Base-by-base conservation (phyloP, 2,113 vertebrate genomes). In the Paedocypris sp. region DNA sequence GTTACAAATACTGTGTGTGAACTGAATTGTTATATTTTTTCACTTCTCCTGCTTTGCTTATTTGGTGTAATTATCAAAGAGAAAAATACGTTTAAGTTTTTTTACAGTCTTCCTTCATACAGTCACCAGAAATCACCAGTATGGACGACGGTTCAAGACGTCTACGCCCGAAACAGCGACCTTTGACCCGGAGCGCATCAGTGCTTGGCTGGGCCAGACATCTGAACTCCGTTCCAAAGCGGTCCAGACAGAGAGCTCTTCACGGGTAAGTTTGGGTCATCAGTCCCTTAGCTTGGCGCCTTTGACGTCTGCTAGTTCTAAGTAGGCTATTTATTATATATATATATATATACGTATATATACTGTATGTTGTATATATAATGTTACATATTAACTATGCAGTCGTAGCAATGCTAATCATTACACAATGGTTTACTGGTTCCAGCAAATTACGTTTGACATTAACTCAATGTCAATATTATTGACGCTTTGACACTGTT, bases 181-280 rank as follows among this genome's bases (percentile, higher is more conserved):
- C 62, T 85, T 83, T n/a, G 79, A 81, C n/a, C 72, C 76, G 0
- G 47, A 77, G 3, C 82, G 82, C 0, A 76, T 87, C 42, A 77
- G 81, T 49, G 83, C 78, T 35, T 88, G 86, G 86, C 80, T 88
- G 11, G 77, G 82, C 5, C 81, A 85, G 64, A 69, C 72, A 25
- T 19, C 64, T 10, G 25, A 39, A 18, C 59, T 62, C 67, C 75
- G 69, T 43, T 79, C 69, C 4, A 79, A 58, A 67, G 77, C 74
- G 0, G 75, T 80, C 57, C 83, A 83, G 73, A 83, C 83, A 1
- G 79, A 77, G 0, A 2, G 3, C 31, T 22, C 22, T 52, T 35
- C 19, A 36, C 57, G 73, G 73, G 75, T 75, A 69, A 16, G 9
- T 3, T 50, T 29, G n/a, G n/a, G n/a, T n/a, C n/a, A n/a, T n/a